Percentiles rank a stretch among this genome's conserved stretches.
Conservation (phyloP, 2,797 vertebrate species). For the Arrhamphus sclerolepis region DNA sequence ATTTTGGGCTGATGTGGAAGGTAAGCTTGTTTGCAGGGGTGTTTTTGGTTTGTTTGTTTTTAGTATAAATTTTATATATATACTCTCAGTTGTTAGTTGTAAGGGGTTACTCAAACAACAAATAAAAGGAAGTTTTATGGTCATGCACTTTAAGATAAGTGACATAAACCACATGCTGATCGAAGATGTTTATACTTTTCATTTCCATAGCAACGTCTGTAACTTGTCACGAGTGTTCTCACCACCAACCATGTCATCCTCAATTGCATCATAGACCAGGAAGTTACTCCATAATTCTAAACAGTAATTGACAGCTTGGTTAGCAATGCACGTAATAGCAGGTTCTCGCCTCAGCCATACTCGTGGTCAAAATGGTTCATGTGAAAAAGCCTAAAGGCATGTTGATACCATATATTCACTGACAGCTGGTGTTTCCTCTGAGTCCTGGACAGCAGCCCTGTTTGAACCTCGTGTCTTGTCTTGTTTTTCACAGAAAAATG, state of each 20-base stretch:
- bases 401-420: neutral
- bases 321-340: too few species aligned
- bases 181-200: constrained; percentile 43
- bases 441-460: constrained; percentile 4
- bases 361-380: too few species aligned
- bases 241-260: constrained; percentile 19
- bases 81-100: neutral
- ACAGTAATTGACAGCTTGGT: too few species aligned
- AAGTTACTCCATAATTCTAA: too few species aligned
- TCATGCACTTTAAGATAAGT: constrained; percentile 28
- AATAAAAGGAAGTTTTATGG: constrained; percentile 5
- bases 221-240: neutral
- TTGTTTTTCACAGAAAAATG: constrained; percentile 80
- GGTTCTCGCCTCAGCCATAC: too few species aligned
- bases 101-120: constrained; percentile 12
- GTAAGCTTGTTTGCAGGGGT: constrained; percentile 50
- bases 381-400: too few species aligned
- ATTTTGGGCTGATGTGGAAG: constrained; percentile 87
- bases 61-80: neutral
- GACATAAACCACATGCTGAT: constrained; percentile 48
- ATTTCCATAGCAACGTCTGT: constrained; percentile 16
- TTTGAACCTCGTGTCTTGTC: constrained; percentile 16
- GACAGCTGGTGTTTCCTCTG: neutral
- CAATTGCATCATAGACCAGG: neutral
- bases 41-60: neutral